Percentiles rank a stretch among this genome's conserved stretches.
Conservation (phyloP, 2,113 vertebrate species). For the Atlantisia rogersi region DNA sequence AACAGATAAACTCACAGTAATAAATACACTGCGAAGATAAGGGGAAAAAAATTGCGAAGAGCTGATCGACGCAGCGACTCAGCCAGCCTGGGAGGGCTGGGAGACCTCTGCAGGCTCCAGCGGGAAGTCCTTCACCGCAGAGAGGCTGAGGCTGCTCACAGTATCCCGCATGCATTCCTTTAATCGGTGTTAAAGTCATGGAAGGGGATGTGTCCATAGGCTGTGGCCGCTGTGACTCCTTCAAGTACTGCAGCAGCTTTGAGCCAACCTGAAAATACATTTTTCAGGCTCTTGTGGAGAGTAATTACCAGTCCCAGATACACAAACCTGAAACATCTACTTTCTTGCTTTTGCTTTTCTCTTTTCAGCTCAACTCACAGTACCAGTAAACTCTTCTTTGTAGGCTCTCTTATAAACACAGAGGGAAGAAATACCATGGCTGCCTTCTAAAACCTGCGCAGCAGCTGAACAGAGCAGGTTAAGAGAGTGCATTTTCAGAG, state of each 20-base stretch:
- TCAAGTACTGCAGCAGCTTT: background rate
- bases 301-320: background rate
- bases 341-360: background rate
- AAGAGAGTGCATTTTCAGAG: background rate
- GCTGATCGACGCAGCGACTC: background rate
- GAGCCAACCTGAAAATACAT: background rate
- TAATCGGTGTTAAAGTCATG: background rate
- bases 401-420: background rate
- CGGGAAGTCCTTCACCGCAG: background rate
- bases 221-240: background rate
- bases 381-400: background rate
- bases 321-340: background rate
- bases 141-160: background rate
- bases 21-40: background rate
- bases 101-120: constrained; percentile 58
- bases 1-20: constrained; percentile 16
- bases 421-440: background rate
- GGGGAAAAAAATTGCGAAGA: background rate
- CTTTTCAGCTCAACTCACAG: background rate
- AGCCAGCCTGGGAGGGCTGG: background rate
- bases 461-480: background rate
- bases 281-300: background rate
- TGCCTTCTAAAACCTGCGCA: background rate
- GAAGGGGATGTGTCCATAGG: background rate
- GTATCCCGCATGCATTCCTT: background rate